Base-by-base conservation (phyloP, 2,888 invertebrate species). In the Andricus curvator region DNA sequence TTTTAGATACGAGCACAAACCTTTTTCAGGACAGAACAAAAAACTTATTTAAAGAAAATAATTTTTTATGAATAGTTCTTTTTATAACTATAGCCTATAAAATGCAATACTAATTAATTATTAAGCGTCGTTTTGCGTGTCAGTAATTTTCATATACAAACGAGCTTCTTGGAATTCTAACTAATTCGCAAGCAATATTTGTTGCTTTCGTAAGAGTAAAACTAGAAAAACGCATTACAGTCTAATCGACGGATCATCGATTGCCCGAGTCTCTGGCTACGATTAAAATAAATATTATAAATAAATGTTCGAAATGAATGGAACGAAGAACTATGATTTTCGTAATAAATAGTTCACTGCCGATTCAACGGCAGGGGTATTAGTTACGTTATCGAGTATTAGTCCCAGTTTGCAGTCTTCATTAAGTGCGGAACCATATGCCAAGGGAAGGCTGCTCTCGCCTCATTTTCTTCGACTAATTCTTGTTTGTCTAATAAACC, bases 371-470 rank as follows among this genome's bases (percentile, higher is more conserved):
- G 76, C 80, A 80, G 37, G 78, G 64, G 15, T 62, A 25, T 74
- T 56, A 56, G 56, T 80, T 56, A 70, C 29, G 65, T 44, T 17
- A 81, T 79, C 25, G 66, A 77, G 81, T 37, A 79, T 91, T 93
- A 94, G 88, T 96, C 96, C 96, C 96, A 96, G 90, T 95, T 93
- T 90, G 95, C 94, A 84, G 95, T 94, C 91, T 95, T 93, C 87
- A 96, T 95, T 89, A 97, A 93, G 91, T 96, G 95, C 89, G 94
- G 94, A 82, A 96, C 96, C 93, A 96, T 96, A 92, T 96, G 94
- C 96, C 97, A 97, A 79, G 97, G 97, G 91, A 97, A 96, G 25
- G 95, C 95, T 25, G 96, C 96, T 90, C 94, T 93, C 84, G 93
- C 93, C 84, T 93, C 90, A 60, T 91, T 86, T 68, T 81, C 78